Percentiles rank a stretch among this genome's conserved stretches.
Conservation (phyloP, 2,113 vertebrate species). For the Pterophyllum scalare region DNA sequence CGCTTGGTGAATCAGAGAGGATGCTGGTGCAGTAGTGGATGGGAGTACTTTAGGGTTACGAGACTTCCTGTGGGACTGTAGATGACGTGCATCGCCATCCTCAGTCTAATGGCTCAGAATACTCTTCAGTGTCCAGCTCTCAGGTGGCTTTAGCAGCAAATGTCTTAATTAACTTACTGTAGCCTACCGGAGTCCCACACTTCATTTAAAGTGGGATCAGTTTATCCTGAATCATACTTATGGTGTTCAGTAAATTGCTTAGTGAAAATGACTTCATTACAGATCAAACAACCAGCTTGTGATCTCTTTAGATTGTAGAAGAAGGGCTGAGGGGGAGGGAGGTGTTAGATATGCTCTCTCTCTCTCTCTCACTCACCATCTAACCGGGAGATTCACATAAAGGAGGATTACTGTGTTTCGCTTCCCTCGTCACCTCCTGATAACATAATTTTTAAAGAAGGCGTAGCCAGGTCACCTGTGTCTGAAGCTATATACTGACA, state of each 20-base stretch:
- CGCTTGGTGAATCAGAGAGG: constrained; percentile 33
- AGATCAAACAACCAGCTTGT: constrained; percentile 20
- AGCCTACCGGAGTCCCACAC: neutral
- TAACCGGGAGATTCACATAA: constrained; percentile 26
- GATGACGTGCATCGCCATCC: neutral
- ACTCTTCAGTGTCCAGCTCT: constrained; percentile 18
- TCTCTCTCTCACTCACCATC: constrained; percentile 16
- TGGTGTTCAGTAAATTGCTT: constrained; percentile 5
- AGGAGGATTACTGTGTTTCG: constrained; percentile 30
- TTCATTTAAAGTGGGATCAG: neutral
- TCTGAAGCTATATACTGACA: neutral
- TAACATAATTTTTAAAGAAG: constrained; percentile 38
- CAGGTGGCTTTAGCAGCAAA: neutral
- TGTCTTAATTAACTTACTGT: constrained; percentile 3
- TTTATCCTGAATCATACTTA: neutral
- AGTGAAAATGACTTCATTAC: constrained; percentile 12
- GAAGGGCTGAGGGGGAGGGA: neutral
- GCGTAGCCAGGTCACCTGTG: neutral
- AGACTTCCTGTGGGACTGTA: constrained; percentile 27
- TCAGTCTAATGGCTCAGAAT: neutral
- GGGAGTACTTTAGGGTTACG: constrained; percentile 25
- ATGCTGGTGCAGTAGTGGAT: constrained; percentile 23
- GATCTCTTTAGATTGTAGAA: constrained; percentile 34
- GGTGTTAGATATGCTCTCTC: constrained; percentile 7
- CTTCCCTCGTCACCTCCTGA: constrained; percentile 42